Conservation (phyloP, 2,797 vertebrate species). For the Arrhamphus sclerolepis region DNA sequence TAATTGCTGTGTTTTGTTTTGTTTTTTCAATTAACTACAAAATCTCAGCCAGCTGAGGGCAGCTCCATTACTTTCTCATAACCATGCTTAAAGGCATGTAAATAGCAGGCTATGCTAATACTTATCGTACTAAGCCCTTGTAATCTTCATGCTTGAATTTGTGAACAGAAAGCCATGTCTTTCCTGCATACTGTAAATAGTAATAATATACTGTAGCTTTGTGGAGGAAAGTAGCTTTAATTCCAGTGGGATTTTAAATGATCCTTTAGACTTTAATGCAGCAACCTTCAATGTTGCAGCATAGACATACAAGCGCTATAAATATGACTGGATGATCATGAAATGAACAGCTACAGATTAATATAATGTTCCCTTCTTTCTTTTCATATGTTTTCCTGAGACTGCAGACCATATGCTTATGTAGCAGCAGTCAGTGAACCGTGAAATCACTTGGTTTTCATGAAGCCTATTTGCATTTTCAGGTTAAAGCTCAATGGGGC, state of each 20-base stretch:
- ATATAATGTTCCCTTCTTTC: slow-evolving; percentile 37
- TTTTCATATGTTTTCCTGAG: slow-evolving; percentile 46
- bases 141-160: slow-evolving; percentile 75
- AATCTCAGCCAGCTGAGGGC: slow-evolving; percentile 40
- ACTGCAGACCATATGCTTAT: slow-evolving; percentile 58
- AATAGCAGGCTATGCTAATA: slow-evolving; percentile 69
- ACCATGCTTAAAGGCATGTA: slow-evolving; percentile 63
- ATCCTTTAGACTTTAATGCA: slow-evolving; percentile 14
- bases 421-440: slow-evolving; percentile 56
- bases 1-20: not conserved
- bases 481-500: slow-evolving; percentile 74
- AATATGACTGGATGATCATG: slow-evolving; percentile 39
- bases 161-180: slow-evolving; percentile 55
- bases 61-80: slow-evolving; percentile 51
- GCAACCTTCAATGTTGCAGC: slow-evolving; percentile 8
- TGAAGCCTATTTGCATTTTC: slow-evolving; percentile 66
- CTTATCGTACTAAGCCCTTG: slow-evolving; percentile 67
- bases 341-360: slow-evolving; percentile 43
- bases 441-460: slow-evolving; percentile 75
- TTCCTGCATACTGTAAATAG: slow-evolving; percentile 44
- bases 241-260: slow-evolving; percentile 25
- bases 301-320: slow-evolving; percentile 5
- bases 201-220: slow-evolving; percentile 29
- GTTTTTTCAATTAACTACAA: slow-evolving; percentile 51
- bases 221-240: slow-evolving; percentile 23